These are phyloP conservation scores for Tenebrosternarchus preto DNA, from an alignment of 2,113 vertebrate species.

Conservation along the genomic window DNA sequence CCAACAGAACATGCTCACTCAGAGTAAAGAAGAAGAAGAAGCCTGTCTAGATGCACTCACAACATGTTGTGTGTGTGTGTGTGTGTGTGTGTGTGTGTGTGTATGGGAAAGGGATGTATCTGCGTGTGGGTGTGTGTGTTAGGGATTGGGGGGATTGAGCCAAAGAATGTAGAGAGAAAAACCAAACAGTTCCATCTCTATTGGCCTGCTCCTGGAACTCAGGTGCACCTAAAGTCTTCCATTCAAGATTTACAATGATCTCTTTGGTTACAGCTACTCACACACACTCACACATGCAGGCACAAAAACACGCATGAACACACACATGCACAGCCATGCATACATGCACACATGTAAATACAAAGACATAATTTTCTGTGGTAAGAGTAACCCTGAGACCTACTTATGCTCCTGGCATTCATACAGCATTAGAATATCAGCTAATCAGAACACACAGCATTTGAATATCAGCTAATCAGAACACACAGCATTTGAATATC, in stretches of 20 bases:
- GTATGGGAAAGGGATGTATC: conserved; percentile 9
- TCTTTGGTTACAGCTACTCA: conserved; percentile 53
- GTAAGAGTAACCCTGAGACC: no score
- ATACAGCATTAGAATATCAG: no score
- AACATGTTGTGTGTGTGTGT: conserved; percentile 36
- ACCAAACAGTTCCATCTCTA: no score
- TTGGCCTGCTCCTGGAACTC: conserved; percentile 52
- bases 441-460: no score
- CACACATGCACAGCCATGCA: no score
- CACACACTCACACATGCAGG: conserved; percentile 48
- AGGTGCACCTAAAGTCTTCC: conserved; percentile 59
- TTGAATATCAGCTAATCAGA: no score
- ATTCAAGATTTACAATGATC: conserved; percentile 53
- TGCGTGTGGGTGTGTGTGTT: conserved; percentile 34
- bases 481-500: no score
- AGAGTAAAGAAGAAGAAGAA: not conserved
- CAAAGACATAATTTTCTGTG: not conserved
- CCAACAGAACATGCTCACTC: no score
- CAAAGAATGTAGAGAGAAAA: no score
- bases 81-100: conserved; percentile 10
- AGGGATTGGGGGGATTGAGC: conserved; percentile 64
- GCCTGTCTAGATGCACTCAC: not conserved
- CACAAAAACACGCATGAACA: conserved; percentile 20
- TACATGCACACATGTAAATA: not conserved
- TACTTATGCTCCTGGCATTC: no score